A percentile compares a stretch with the other conserved stretches of the same genome.
Evolutionary conservation across 1,140 invertebrate species (phyloP).

Genomic region (Calycopis cecrops): DNA sequence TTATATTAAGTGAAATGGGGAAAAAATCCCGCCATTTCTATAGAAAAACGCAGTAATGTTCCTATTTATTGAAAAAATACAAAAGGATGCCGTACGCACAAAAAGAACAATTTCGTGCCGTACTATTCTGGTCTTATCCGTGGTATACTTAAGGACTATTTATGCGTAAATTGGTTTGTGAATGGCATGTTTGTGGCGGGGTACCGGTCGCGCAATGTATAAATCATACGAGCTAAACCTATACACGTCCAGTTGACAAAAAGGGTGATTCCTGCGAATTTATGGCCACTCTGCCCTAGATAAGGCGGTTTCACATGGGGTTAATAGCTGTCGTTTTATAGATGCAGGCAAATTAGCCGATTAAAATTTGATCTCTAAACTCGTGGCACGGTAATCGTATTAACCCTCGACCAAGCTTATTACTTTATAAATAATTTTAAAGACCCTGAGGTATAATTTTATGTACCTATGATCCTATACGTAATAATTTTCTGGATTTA

Average conservation of each 20-base stretch:
- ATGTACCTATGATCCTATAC: too few species aligned
- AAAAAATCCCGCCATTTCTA: constrained; percentile 19
- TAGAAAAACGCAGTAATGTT: constrained; percentile 19
- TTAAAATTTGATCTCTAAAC: constrained; percentile 2
- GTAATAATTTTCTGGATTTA: too few species aligned
- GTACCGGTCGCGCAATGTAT: constrained; percentile 33
- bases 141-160: background rate
- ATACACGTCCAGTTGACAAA: constrained; percentile 65
- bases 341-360: constrained; percentile 4
- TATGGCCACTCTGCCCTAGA: constrained; percentile 35
- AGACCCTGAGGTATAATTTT: too few species aligned
- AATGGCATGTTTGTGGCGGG: constrained; percentile 2
- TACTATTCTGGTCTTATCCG: background rate
- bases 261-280: constrained; percentile 59
- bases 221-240: constrained; percentile 51
- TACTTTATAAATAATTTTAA: too few species aligned
- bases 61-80: constrained; percentile 20
- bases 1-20: constrained; percentile 19
- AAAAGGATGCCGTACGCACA: constrained; percentile 15
- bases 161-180: constrained; percentile 11
- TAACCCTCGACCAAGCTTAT: too few species aligned
- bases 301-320: constrained; percentile 17
- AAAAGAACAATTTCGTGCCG: background rate
- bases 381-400: too few species aligned
- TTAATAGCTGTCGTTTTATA: constrained; percentile 9